Evolutionary conservation across 1,140 invertebrate genomes (phyloP).

Genomic region (Leptinotarsa texana): DNA sequence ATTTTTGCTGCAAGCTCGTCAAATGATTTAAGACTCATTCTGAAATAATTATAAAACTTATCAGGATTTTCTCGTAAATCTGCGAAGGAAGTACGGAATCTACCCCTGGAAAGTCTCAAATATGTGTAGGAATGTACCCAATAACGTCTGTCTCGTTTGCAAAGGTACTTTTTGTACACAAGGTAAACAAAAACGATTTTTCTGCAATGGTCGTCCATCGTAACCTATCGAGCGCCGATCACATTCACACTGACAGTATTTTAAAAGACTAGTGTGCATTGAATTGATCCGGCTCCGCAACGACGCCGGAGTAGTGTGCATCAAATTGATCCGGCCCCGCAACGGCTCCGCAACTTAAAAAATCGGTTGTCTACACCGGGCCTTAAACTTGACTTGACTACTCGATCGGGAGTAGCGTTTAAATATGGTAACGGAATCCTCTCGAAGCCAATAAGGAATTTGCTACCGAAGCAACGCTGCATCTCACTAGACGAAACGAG

Average conservation of each 20-base stretch:
- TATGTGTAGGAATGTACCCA: neutral
- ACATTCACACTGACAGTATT: neutral
- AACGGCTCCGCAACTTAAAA: neutral
- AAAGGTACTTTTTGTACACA: constrained; percentile 12
- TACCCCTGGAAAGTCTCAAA: neutral
- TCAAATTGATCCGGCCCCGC: neutral
- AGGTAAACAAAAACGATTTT: constrained; percentile 12
- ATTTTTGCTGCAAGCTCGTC: no score
- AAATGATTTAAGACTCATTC: constrained; percentile 10
- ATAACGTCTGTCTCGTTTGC: neutral
- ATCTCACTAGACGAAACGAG: no score
- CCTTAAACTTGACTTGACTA: neutral
- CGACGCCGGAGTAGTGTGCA: neutral
- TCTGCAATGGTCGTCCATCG: neutral
- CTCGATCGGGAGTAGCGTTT: no score
- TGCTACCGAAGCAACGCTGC: no score
- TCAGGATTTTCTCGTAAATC: no score
- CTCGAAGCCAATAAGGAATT: no score
- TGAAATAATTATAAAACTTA: no score
- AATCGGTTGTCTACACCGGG: neutral
- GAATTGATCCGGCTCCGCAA: neutral
- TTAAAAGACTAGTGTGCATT: neutral
- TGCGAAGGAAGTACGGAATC: constrained; percentile 1
- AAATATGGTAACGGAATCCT: no score
- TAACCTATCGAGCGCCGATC: neutral